Conservation (phyloP, 2,113 vertebrate species). For the Dromas ardeola region DNA sequence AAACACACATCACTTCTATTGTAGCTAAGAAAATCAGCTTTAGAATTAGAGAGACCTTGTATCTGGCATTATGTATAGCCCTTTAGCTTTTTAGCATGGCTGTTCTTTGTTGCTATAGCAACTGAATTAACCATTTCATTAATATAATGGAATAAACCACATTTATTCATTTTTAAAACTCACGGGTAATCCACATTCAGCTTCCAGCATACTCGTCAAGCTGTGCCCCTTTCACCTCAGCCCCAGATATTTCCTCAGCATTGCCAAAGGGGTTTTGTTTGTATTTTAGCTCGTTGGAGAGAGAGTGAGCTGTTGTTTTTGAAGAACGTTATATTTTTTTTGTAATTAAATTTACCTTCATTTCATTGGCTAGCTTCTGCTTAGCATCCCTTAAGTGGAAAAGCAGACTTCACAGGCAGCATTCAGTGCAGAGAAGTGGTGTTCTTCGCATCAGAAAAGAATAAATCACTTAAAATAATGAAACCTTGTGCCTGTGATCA, state of each 20-base stretch:
- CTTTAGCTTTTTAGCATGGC: constrained; percentile 83
- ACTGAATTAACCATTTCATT: constrained; percentile 86
- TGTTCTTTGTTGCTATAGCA: constrained; percentile 87
- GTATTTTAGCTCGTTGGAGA: constrained; percentile 7
- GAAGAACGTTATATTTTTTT: constrained; percentile 43
- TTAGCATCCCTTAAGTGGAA: constrained; percentile 55
- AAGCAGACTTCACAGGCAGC: constrained; percentile 56
- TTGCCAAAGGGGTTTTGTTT: constrained; percentile 47
- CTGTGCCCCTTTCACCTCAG: constrained; percentile 47
- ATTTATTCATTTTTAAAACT: constrained; percentile 65
- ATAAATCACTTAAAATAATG: constrained; percentile 49
- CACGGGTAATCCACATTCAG: constrained; percentile 33
- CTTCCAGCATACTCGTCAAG: constrained; percentile 57
- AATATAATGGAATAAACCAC: constrained; percentile 71
- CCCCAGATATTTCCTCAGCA: constrained; percentile 48
- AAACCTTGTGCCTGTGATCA: constrained; percentile 1
- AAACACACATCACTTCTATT: constrained; percentile 78
- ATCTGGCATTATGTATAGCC: constrained; percentile 81
- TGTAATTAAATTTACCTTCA: constrained; percentile 68
- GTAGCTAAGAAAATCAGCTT: constrained; percentile 83
- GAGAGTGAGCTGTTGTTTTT: not conserved
- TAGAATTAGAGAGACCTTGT: constrained; percentile 82
- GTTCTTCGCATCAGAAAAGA: constrained; percentile 48
- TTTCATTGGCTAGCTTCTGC: constrained; percentile 64
- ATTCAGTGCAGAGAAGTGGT: not conserved